Evolutionary conservation across 2,888 invertebrate species (phyloP).

Genomic region (Tenthredo amoena): DNA sequence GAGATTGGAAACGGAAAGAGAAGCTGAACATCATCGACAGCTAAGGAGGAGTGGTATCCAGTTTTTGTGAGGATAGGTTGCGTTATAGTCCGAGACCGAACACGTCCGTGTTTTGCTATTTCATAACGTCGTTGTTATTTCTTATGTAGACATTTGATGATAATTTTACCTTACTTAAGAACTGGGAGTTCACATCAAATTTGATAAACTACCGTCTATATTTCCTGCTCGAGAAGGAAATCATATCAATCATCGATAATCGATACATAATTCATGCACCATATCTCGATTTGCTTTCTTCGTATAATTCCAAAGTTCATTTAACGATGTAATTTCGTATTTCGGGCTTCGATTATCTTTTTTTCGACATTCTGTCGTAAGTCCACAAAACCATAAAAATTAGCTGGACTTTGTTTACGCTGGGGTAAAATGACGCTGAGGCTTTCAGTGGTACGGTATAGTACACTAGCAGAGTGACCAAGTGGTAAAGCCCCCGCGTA

Average conservation of each 20-base stretch:
- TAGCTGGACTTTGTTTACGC: neutral
- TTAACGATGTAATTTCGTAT: neutral
- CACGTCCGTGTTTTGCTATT: constrained; percentile 56
- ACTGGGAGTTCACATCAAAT: neutral
- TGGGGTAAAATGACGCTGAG: neutral
- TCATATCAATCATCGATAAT: neutral
- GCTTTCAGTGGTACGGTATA: neutral
- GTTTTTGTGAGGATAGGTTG: constrained; percentile 34
- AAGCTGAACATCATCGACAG: constrained; percentile 6
- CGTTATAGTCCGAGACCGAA: constrained; percentile 7
- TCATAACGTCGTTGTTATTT: constrained; percentile 61
- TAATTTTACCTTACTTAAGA: constrained; percentile 20
- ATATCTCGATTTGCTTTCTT: neutral
- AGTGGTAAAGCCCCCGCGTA: constrained; percentile 23
- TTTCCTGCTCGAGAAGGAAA: neutral
- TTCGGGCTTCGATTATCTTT: neutral
- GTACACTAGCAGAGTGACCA: constrained; percentile 6
- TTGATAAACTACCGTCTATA: constrained; percentile 6
- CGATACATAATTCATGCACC: neutral
- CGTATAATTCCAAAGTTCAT: neutral
- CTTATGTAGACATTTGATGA: constrained; percentile 36
- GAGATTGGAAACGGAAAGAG: constrained; percentile 27
- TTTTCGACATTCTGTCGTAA: too few relatives aligned
- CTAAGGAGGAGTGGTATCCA: constrained; percentile 22
- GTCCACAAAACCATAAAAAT: too few relatives aligned